Conservation (phyloP, 2,888 invertebrate species). For the Meteorus cinctellus region DNA sequence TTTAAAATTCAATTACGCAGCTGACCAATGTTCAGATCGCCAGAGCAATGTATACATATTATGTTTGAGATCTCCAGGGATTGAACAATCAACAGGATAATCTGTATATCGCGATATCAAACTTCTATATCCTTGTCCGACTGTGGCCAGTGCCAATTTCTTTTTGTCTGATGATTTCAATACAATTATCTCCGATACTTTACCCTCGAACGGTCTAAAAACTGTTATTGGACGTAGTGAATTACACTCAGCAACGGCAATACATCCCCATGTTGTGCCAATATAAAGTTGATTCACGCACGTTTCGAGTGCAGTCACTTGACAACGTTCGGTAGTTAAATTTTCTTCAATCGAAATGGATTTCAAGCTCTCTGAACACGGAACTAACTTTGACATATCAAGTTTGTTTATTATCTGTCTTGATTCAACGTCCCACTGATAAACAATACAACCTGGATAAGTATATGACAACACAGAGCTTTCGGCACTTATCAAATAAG, state of each 20-base stretch:
- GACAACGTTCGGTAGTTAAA: slow-evolving; percentile 84
- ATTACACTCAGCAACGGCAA: slow-evolving; percentile 89
- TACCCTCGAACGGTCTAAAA: slow-evolving; percentile 92
- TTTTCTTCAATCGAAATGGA: slow-evolving; percentile 93
- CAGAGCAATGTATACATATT: slow-evolving; percentile 82
- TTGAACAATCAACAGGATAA: slow-evolving; percentile 71
- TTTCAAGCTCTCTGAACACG: slow-evolving; percentile 93
- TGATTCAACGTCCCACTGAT: slow-evolving; percentile 86
- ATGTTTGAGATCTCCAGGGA: slow-evolving; percentile 69
- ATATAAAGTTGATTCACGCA: slow-evolving; percentile 82
- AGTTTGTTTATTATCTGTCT: slow-evolving; percentile 84
- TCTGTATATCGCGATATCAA: slow-evolving; percentile 80
- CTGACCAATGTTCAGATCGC: slow-evolving; percentile 83
- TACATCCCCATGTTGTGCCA: slow-evolving; percentile 96
- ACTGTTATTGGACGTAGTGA: slow-evolving; percentile 90
- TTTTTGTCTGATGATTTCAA: slow-evolving; percentile 72
- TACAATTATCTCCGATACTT: slow-evolving; percentile 76
- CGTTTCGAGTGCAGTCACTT: slow-evolving; percentile 75
- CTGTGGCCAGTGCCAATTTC: slow-evolving; percentile 80
- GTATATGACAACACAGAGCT: slow-evolving; percentile 86
- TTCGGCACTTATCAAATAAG: slow-evolving; percentile 80
- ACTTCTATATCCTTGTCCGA: slow-evolving; percentile 90
- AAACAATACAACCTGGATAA: slow-evolving; percentile 90
- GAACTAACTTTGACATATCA: slow-evolving; percentile 93
- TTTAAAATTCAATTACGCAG: slow-evolving; percentile 61